Conservation (phyloP, 1,140 invertebrate species). For the Drosophila pectinifera region DNA sequence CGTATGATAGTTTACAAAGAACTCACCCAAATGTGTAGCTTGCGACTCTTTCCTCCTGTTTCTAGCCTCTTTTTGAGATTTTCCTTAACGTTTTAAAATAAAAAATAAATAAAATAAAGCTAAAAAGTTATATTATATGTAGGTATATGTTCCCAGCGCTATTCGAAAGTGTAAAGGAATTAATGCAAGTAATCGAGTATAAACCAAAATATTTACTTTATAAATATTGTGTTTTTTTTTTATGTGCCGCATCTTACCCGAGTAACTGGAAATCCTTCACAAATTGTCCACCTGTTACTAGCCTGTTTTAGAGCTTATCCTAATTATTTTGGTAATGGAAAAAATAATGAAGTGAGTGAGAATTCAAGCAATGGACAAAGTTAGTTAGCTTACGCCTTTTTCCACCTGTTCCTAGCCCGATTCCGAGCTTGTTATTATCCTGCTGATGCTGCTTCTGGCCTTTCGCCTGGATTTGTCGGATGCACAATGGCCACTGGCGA, state of each 20-base stretch:
- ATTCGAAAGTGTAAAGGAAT: too few relatives aligned
- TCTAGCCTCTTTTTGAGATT: conserved; percentile 7
- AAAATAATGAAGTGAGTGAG: not conserved
- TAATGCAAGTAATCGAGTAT: too few relatives aligned
- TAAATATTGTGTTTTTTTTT: too few relatives aligned
- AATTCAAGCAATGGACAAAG: too few relatives aligned
- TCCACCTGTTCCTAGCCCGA: conserved; percentile 7
- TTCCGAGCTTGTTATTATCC: conserved; percentile 23
- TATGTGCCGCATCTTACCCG: not conserved
- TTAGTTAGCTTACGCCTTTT: conserved; percentile 3
- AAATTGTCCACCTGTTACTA: not conserved
- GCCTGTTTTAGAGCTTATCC: not conserved
- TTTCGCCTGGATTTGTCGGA: conserved; percentile 24
- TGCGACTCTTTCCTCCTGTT: not conserved
- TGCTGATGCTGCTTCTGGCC: conserved; percentile 32
- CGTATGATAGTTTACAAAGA: too few relatives aligned
- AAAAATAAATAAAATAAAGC: not conserved
- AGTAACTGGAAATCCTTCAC: not conserved
- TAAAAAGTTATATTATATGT: too few relatives aligned
- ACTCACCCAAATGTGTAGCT: not conserved
- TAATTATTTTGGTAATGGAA: not conserved
- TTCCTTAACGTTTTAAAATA: not conserved
- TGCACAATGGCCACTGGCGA: conserved; percentile 35
- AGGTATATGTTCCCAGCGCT: too few relatives aligned
- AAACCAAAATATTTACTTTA: too few relatives aligned